These are phyloP conservation scores for Rhadina sibilatrix DNA, from an alignment of 2,113 vertebrate genomes.

Conservation along the genomic window DNA sequence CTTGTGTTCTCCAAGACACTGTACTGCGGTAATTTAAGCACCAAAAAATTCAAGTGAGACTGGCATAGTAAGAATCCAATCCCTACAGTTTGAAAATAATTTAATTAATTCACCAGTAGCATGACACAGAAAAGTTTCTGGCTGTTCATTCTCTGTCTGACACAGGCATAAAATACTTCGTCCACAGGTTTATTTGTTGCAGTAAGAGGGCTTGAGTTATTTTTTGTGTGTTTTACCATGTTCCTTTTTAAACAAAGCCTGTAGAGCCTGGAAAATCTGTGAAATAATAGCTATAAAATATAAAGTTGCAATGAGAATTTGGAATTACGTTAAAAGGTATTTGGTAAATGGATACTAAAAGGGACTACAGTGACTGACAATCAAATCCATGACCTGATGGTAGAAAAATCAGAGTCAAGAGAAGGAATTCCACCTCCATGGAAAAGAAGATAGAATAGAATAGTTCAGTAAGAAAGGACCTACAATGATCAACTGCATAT, in stretches of 20 bases:
- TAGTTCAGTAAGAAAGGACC: neutral
- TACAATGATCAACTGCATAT: accelerated
- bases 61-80: neutral
- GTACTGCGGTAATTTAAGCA: neutral
- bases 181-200: neutral
- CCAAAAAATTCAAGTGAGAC: neutral
- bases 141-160: neutral
- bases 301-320: neutral
- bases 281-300: neutral
- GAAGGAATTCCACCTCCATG: neutral
- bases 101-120: neutral
- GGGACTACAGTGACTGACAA: neutral
- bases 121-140: neutral
- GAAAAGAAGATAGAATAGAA: neutral
- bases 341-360: neutral
- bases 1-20: neutral
- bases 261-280: neutral
- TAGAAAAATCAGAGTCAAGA: neutral
- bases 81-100: neutral
- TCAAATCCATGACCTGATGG: neutral
- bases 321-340: neutral
- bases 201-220: neutral
- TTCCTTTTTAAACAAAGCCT: neutral
- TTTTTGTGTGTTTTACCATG: neutral
- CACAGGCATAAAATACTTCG: neutral